Percentiles rank a stretch among this genome's conserved stretches.
Evolutionary conservation across 2,113 vertebrate species (phyloP).

Genomic region (Isichthys henryi): DNA sequence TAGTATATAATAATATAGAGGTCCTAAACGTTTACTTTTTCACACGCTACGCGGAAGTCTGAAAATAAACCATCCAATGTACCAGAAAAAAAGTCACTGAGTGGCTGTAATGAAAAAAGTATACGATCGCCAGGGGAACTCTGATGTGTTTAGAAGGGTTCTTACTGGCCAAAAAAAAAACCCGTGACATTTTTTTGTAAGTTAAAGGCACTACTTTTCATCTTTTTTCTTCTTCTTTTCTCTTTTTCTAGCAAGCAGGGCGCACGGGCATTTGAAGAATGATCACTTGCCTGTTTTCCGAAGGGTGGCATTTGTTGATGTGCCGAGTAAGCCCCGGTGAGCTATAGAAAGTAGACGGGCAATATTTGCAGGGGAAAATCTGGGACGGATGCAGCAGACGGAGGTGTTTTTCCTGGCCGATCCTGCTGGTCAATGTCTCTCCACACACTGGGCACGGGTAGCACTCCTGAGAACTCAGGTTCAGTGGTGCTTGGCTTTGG

Average conservation of each 20-base stretch:
- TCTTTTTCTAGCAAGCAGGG: constrained; percentile 68
- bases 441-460: constrained; percentile 80
- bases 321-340: constrained; percentile 86
- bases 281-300: constrained; percentile 87
- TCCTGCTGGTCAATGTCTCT: constrained; percentile 72
- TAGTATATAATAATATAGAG: constrained; percentile 55
- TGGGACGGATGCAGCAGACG: constrained; percentile 80
- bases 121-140: background rate
- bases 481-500: constrained; percentile 52
- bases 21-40: constrained; percentile 41
- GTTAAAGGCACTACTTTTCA: constrained; percentile 33
- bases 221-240: constrained; percentile 6
- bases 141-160: background rate
- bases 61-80: constrained; percentile 32
- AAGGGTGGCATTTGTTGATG: constrained; percentile 93
- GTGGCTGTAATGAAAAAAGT: constrained; percentile 46
- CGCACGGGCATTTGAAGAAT: constrained; percentile 86
- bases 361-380: constrained; percentile 86
- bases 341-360: constrained; percentile 86
- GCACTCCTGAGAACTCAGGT: constrained; percentile 57
- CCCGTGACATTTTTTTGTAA: constrained; percentile 5
- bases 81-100: constrained; percentile 34
- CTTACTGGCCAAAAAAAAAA: background rate
- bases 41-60: constrained; percentile 32
- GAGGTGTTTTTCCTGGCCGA: constrained; percentile 78